Evolutionary conservation across 1,140 invertebrate genomes (phyloP).

Genomic region (Orchesella cincta): DNA sequence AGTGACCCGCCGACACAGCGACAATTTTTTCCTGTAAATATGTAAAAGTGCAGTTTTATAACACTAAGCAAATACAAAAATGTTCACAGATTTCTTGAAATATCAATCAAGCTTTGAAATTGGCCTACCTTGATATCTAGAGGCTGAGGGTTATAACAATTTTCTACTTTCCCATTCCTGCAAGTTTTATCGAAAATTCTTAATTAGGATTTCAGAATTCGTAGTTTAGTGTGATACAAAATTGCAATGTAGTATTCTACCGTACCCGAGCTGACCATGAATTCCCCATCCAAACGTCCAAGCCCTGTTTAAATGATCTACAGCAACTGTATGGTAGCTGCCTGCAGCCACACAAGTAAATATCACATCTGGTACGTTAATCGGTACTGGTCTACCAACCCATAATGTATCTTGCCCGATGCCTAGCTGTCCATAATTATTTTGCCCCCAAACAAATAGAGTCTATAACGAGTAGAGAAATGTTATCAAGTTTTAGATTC

Average conservation of each 20-base stretch:
- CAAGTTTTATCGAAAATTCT: too few species aligned
- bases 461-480: constrained; percentile 35
- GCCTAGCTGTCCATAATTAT: constrained; percentile 43
- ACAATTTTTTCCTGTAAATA: constrained; percentile 46
- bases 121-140: constrained; percentile 2
- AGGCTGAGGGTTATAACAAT: neutral
- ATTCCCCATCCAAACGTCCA: constrained; percentile 50
- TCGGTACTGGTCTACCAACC: constrained; percentile 29
- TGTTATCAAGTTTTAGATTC: neutral
- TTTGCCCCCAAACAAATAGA: constrained; percentile 44
- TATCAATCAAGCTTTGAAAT: too few species aligned
- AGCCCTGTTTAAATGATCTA: constrained; percentile 29
- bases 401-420: constrained; percentile 39
- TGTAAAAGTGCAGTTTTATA: too few species aligned
- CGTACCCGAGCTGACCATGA: constrained; percentile 33
- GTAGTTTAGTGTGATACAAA: too few species aligned
- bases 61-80: too few species aligned
- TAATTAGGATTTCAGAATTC: too few species aligned
- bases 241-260: too few species aligned
- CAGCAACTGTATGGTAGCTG: constrained; percentile 33
- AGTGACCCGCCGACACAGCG: constrained; percentile 46
- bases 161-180: neutral
- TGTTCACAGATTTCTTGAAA: too few species aligned
- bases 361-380: constrained; percentile 44
- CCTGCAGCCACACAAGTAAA: constrained; percentile 45